These are phyloP conservation scores for Smittia aterrima DNA, from an alignment of 2,888 invertebrate genomes.

Conservation along the genomic window DNA sequence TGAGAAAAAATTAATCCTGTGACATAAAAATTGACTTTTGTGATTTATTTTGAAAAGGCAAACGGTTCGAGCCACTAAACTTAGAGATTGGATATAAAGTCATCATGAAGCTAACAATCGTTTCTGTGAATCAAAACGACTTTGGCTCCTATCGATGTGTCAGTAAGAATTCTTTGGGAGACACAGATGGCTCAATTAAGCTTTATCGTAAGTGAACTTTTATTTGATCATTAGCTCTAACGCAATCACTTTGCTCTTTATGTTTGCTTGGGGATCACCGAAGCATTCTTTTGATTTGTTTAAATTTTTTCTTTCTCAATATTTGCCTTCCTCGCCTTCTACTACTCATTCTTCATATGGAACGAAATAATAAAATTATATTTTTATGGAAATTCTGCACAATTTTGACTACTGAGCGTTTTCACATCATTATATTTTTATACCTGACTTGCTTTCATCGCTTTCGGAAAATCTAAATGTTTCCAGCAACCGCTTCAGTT, in stretches of 20 bases:
- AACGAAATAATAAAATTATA: conserved; percentile 33
- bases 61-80: conserved; percentile 55
- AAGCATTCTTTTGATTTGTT: not conserved
- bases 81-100: conserved; percentile 76
- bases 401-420: not conserved
- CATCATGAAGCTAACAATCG: conserved; percentile 72
- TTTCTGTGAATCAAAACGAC: conserved; percentile 65
- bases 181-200: conserved; percentile 80
- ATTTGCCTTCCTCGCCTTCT: conserved; percentile 33
- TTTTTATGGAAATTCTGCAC: conserved; percentile 38
- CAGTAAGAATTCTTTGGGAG: conserved; percentile 80
- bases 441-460: conserved; percentile 43
- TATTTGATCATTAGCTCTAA: conserved; percentile 9
- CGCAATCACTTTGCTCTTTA: not conserved
- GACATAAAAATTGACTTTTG: not conserved
- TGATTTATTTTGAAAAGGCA: conserved; percentile 47
- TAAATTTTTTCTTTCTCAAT: conserved; percentile 38
- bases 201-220: conserved; percentile 69
- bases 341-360: no score
- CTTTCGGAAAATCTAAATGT: not conserved
- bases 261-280: not conserved
- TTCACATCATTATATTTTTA: conserved; percentile 44
- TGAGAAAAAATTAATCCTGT: not conserved
- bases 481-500: not conserved
- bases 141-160: conserved; percentile 79